A percentile compares a stretch with the other conserved stretches of the same genome.
Evolutionary conservation across 30 jellyfish, hydroid and myxozoan species (phyloP).

Genomic region (Turritopsis dohrnii): DNA sequence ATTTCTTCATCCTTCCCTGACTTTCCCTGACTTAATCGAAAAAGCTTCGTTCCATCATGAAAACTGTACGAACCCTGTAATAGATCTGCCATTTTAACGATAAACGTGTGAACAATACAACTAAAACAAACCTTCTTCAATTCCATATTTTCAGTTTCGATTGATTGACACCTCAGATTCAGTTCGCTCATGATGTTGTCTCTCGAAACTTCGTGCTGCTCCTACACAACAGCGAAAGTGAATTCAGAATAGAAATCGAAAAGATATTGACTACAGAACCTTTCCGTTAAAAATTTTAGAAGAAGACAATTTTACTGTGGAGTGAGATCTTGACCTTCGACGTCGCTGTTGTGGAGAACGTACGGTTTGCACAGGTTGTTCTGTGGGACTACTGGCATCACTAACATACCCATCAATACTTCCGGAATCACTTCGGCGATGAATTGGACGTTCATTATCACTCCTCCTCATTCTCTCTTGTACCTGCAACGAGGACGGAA

Average conservation of each 20-base stretch:
- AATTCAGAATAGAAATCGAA: too few species aligned
- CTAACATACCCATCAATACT: slow-evolving; percentile 13
- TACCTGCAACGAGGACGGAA: not conserved
- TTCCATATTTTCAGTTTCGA: not conserved
- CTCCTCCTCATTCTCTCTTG: not conserved
- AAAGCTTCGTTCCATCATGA: too few species aligned
- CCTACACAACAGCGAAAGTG: too few species aligned
- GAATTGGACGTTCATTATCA: not conserved
- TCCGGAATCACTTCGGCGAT: not conserved
- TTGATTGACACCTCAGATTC: not conserved
- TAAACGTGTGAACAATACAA: not conserved
- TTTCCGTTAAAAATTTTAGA: too few species aligned
- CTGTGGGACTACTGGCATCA: not conserved
- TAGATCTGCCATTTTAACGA: not conserved
- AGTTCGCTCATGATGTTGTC: not conserved
- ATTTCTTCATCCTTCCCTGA: too few species aligned
- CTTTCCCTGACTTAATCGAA: too few species aligned
- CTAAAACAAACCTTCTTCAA: slow-evolving; percentile 28
- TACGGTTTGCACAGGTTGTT: not conserved
- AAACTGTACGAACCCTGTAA: not conserved
- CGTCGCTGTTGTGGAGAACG: not conserved
- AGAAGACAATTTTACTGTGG: not conserved
- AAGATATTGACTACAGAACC: too few species aligned
- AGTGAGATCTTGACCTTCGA: not conserved
- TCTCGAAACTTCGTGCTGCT: not conserved